Conservation (phyloP, 2,113 vertebrate species). For the Gallinago undulata region DNA sequence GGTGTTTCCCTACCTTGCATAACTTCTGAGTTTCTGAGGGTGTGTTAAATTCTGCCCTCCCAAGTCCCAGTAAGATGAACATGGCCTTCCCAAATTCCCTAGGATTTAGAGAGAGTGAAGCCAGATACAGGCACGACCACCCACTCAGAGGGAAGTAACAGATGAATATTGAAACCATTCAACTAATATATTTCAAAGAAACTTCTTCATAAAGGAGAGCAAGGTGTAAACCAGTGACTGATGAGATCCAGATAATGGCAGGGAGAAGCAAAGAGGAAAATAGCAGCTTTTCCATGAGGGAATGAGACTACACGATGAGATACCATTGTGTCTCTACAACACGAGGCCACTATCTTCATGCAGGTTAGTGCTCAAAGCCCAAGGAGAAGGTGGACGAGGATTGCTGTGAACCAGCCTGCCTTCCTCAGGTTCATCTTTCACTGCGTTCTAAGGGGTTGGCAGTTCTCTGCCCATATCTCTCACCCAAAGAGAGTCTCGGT, state of each 20-base stretch:
- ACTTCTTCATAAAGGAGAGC: background rate
- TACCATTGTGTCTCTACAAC: background rate
- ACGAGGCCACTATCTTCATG: fast-evolving
- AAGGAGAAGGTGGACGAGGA: background rate
- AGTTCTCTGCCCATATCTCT: background rate
- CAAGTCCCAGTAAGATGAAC: background rate
- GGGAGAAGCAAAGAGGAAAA: background rate
- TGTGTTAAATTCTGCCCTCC: background rate
- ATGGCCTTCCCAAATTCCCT: background rate
- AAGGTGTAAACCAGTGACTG: background rate
- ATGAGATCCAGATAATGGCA: background rate
- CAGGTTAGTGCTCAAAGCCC: background rate
- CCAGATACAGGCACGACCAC: background rate
- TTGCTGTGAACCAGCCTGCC: background rate
- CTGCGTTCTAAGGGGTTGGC: background rate
- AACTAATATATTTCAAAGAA: background rate
- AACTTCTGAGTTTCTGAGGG: background rate
- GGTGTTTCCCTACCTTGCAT: background rate
- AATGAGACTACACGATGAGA: background rate
- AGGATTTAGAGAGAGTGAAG: background rate
- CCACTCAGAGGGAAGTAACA: background rate
- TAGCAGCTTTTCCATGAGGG: background rate
- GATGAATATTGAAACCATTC: background rate
- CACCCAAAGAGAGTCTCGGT: background rate
- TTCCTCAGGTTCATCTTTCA: background rate